Base-by-base conservation (phyloP, 2,888 invertebrate species). In the Epistrophe eligans region DNA sequence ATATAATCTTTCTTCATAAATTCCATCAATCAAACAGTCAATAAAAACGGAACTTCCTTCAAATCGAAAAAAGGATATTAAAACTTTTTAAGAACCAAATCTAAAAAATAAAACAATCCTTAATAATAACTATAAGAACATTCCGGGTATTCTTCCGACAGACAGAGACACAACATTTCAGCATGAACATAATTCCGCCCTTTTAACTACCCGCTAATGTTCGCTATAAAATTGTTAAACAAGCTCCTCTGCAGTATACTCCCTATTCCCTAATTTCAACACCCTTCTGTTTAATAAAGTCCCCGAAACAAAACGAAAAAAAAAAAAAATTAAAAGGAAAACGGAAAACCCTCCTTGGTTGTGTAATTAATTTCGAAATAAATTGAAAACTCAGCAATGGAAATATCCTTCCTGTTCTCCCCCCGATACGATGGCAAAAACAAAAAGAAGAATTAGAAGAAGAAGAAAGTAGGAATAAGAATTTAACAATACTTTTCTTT, bases 291-390 rank as follows among this genome's bases (percentile, higher is more conserved):
- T 15, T 28, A 40, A 17, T 19, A 52, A 77, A 67, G n/a, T 19
- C 62, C 28, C 71, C 35, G 10, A 48, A n/a, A 24, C 2, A 28
- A 15, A 43, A 19, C 10, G 15, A 24, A 45, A 35, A 48, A 40
- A 60, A 19, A 40, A 24, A 15, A 60, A 6, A 38, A 17, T 4
- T 38, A 60, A 40, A 40, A 0, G 19, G 19, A 40, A 60, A 60
- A 62, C 62, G 62, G 62, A 43, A 80, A 80, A 67, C 50, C 66
- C 40, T 74, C 50, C 74, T 71, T 55, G 58, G 76, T 71, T 66
- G 76, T 64, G 79, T 87, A 87, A 87, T 83, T 83, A 87, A 82
- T 83, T 83, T 79, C 66, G 74, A 76, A 71, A 73, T 79, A 57
- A 87, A 79, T 79, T 74, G 74, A 71, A 87, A 87, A 79, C 57